phyloP scores from a whole-genome alignment of 2,888 invertebrate genomes.

The Cantharis rufa region DNA sequence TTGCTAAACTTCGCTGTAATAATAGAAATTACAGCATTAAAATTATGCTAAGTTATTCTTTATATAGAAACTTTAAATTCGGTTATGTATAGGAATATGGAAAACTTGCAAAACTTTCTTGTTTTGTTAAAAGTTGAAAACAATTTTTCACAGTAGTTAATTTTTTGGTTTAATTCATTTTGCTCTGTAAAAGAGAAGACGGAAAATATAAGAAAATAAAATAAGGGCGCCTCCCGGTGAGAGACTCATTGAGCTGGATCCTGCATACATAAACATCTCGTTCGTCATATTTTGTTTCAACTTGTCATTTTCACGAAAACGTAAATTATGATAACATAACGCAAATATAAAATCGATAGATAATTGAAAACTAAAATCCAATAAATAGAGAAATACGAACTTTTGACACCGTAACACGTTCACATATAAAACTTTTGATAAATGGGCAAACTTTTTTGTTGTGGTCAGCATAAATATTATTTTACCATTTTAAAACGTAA shows the following conservation, averaged over 20 bases:
- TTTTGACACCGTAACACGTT: neutral
- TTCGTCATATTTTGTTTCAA: neutral
- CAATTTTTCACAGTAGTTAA: neutral
- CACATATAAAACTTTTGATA: neutral
- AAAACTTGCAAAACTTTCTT: neutral
- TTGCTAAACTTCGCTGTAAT: neutral
- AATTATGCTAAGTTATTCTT: neutral
- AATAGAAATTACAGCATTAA: neutral
- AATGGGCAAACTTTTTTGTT: neutral
- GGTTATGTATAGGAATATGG: neutral
- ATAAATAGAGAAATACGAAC: neutral
- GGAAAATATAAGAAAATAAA: neutral
- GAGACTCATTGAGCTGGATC: neutral
- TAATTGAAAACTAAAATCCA: constrained; percentile 1
- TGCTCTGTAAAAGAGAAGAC: neutral
- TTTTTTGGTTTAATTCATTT: neutral
- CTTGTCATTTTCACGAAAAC: neutral
- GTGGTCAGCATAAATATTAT: neutral
- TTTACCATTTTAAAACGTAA: neutral
- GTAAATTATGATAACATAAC: neutral
- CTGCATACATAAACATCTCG: neutral
- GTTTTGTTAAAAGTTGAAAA: neutral
- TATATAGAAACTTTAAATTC: neutral
- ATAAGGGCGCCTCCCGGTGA: neutral
- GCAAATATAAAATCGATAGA: neutral